Evolutionary conservation across 2,113 vertebrate genomes (phyloP).

Genomic region (Neomonachus schauinslandi): DNA sequence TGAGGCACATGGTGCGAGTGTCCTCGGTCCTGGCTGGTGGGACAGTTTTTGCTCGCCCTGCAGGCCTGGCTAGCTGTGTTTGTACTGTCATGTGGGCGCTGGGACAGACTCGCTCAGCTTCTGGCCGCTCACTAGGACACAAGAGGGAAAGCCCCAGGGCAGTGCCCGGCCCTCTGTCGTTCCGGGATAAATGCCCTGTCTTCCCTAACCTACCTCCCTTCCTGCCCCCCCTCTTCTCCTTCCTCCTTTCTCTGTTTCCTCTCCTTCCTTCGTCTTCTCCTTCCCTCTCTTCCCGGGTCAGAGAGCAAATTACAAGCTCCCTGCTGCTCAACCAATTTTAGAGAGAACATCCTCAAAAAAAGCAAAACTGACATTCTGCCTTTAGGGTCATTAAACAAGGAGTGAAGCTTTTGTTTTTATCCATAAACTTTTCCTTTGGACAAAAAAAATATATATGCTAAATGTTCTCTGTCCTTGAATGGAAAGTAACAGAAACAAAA

Average conservation of each 20-base stretch:
- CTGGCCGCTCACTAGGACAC: background rate
- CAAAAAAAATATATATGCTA: background rate
- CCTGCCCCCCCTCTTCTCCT: background rate
- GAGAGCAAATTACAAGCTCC: background rate
- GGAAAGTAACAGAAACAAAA: background rate
- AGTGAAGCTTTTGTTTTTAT: background rate
- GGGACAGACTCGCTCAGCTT: background rate
- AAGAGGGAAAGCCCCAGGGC: background rate
- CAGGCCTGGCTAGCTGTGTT: background rate
- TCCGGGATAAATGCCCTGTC: background rate
- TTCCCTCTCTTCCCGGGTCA: background rate
- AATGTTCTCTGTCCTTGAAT: background rate
- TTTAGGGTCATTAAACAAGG: background rate
- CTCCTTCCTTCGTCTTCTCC: background rate
- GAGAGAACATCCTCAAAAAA: background rate
- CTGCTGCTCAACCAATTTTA: background rate
- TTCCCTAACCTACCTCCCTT: background rate
- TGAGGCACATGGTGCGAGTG: background rate
- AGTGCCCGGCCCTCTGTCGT: background rate
- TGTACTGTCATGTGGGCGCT: too few relatives aligned
- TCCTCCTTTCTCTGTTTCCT: background rate
- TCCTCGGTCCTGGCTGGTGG: background rate
- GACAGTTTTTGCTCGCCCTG: background rate
- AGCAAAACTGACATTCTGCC: background rate
- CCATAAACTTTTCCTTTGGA: slow-evolving; percentile 39